phyloP scores from a whole-genome alignment of 2,113 vertebrate genomes.

The Corythaeola cristata region DNA sequence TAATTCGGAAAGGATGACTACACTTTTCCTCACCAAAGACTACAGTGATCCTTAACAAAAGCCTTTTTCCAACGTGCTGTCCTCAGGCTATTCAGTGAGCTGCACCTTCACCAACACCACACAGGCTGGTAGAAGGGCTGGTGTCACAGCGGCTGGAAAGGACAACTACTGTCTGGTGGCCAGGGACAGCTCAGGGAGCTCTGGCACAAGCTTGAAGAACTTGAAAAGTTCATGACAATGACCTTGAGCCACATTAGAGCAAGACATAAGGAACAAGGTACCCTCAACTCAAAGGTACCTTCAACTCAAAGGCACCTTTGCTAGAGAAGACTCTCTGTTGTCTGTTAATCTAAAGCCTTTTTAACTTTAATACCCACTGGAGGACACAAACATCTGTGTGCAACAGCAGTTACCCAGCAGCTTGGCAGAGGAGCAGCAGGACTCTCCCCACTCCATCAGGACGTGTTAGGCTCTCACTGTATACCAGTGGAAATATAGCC shows the following conservation, averaged over 20 bases:
- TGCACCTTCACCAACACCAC: neutral
- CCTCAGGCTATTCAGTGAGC: neutral
- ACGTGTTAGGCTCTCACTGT: no score
- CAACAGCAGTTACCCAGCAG: neutral
- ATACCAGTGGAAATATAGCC: neutral
- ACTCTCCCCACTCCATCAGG: neutral
- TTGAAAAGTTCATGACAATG: neutral
- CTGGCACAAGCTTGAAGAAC: no score
- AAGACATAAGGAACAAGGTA: neutral
- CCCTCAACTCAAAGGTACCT: neutral
- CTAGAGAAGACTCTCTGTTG: neutral
- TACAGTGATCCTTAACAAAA: neutral
- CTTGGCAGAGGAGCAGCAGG: neutral
- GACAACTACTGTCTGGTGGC: fast-evolving
- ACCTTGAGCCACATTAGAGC: neutral
- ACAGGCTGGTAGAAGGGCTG: neutral
- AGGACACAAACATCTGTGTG: neutral
- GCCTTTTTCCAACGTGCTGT: neutral
- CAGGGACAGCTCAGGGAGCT: neutral
- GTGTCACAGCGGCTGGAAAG: no score
- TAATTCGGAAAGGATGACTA: neutral
- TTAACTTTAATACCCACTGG: neutral
- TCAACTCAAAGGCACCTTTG: neutral
- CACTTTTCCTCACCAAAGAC: neutral
- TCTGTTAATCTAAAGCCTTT: neutral